phyloP scores from a whole-genome alignment of 2,113 vertebrate species.

The Sitta europaea region DNA sequence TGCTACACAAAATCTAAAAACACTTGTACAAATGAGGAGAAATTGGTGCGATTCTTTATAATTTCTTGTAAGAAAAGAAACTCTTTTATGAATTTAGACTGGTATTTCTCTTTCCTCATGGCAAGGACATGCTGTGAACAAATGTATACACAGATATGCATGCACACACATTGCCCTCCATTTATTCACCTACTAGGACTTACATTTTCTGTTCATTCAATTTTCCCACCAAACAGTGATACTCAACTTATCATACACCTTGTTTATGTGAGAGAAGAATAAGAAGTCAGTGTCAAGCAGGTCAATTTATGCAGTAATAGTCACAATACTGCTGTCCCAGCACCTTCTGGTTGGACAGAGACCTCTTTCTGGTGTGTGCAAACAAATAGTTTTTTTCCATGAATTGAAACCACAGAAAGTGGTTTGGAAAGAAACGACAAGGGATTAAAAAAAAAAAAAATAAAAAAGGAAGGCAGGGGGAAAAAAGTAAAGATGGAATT shows the following conservation, averaged over 20 bases:
- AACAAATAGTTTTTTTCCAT: background rate
- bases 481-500: background rate
- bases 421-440: background rate
- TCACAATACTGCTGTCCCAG: background rate
- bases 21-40: background rate
- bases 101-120: background rate
- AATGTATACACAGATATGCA: background rate
- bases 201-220: background rate
- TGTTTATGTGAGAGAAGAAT: background rate
- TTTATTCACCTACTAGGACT: background rate
- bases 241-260: background rate
- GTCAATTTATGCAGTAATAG: background rate
- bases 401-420: background rate
- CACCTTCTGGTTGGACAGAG: conserved; percentile 7
- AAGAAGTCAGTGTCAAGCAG: background rate
- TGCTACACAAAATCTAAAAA: background rate
- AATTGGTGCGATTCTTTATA: background rate
- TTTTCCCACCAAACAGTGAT: background rate
- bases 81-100: background rate
- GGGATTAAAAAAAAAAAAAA: background rate
- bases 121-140: background rate
- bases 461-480: accelerated
- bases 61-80: background rate
- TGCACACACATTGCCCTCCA: background rate
- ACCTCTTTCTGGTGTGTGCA: background rate